phyloP scores from a whole-genome alignment of 2,113 vertebrate species.

The Hippocampus mohnikei region DNA sequence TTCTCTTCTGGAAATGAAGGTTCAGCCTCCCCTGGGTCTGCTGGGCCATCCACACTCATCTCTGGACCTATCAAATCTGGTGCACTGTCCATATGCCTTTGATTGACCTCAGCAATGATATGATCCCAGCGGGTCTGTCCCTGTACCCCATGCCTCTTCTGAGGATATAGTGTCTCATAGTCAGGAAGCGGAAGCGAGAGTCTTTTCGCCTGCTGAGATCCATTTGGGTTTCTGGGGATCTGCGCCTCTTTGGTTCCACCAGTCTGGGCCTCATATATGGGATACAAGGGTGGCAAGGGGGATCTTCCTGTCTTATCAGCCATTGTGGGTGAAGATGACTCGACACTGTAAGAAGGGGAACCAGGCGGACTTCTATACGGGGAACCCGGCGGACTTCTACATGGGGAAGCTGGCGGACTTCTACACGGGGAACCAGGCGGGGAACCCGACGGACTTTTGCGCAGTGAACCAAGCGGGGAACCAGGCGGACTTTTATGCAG shows the following conservation, averaged over 20 bases:
- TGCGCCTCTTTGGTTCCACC: constrained; percentile 37
- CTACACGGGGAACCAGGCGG: background rate
- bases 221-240: constrained; percentile 31
- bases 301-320: constrained; percentile 55
- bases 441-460: too few species aligned
- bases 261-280: constrained; percentile 9
- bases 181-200: constrained; percentile 68
- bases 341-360: constrained; percentile 47
- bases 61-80: constrained; percentile 46
- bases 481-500: constrained; percentile 5
- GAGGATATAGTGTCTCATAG: constrained; percentile 68
- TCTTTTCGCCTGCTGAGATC: constrained; percentile 27
- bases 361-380: constrained; percentile 11
- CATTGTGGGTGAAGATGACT: constrained; percentile 48
- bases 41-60: constrained; percentile 70
- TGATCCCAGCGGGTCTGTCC: constrained; percentile 70
- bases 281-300: constrained; percentile 36
- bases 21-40: constrained; percentile 41
- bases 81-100: constrained; percentile 42
- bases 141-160: constrained; percentile 72
- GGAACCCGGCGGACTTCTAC: constrained; percentile 24
- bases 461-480: constrained; percentile 11
- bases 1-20: constrained; percentile 30
- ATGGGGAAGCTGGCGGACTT: constrained; percentile 35
- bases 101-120: constrained; percentile 72